Base-by-base conservation (phyloP, 2,113 vertebrate species). In the Morone chrysops region DNA sequence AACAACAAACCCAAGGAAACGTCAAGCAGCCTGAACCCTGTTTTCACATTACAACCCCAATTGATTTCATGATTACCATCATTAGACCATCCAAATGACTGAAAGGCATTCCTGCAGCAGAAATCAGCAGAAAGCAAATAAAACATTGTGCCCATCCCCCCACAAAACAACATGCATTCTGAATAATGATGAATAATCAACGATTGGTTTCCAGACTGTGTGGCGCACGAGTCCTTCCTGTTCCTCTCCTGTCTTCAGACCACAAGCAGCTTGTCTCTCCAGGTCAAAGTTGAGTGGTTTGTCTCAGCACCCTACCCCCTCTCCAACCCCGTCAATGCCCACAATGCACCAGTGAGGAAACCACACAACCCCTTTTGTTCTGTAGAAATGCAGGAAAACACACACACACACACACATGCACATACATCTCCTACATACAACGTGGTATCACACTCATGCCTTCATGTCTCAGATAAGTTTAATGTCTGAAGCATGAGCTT, bases 251-350 rank as follows among this genome's bases (percentile, higher is more conserved):
- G 86, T 88, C 85, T 84, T 75, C 54, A 76, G 62, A 78, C 78
- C 48, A 70, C 85, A 75, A 65, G 83, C 86, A 53, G 90, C 84
- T 73, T 47, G 75, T 76, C 77, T 87, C 88, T 90, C 84, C 90
- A 84, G 93, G 92, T 94, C 92, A 93, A 92, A 93, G 92, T 92
- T 93, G 89, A 93, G 70, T 68, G 80, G 89, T 86, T 87, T 71
- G 83, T 86, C 85, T 89, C 89, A 75, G 72, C 68, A 72, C 67
- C 80, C 90, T 68, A 54, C 70, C 79, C 83, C 69, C 79, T 60
- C 81, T 74, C 63, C 81, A 74, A 68, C 75, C 73, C 69, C 43
- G 65, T 78, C 66, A 83, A 56, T 83, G 80, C 90, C 89, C 93
- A 93, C 89, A 92, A 89, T 93, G 90, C 90, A 90, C 81, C 83